These are phyloP conservation scores for Sphaeridia pumilis DNA, from an alignment of 2,888 invertebrate species.

Conservation along the genomic window DNA sequence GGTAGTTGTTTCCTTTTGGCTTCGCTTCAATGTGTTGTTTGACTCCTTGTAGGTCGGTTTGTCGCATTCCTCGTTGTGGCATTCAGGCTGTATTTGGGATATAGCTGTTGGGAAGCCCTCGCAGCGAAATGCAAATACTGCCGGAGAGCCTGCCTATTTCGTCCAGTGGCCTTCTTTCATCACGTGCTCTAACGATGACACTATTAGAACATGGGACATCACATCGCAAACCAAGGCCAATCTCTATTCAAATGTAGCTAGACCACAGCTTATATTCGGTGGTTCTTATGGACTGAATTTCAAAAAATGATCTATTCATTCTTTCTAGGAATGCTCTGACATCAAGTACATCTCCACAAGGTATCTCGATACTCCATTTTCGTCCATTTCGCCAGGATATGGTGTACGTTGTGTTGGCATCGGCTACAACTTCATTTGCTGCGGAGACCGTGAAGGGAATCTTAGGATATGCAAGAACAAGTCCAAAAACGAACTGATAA, in stretches of 20 bases:
- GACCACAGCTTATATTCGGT: no score
- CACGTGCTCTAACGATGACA: constrained; percentile 94
- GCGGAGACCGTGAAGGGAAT: constrained; percentile 73
- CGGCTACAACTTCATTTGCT: constrained; percentile 51
- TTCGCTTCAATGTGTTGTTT: no score
- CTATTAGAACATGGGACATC: constrained; percentile 83
- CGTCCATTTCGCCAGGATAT: constrained; percentile 47
- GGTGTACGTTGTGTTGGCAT: constrained; percentile 84
- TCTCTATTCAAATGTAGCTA: constrained; percentile 71
- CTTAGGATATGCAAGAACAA: constrained; percentile 46
- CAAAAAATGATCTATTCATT: not conserved
- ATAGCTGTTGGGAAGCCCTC: constrained; percentile 56
- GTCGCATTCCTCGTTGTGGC: constrained; percentile 85
- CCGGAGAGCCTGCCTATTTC: constrained; percentile 19
- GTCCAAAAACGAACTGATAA: constrained; percentile 49
- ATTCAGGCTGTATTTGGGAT: constrained; percentile 96
- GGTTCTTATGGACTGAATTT: no score
- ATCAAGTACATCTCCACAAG: constrained; percentile 38
- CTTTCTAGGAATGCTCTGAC: constrained; percentile 33
- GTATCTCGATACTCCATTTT: constrained; percentile 32
- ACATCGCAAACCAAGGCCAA: constrained; percentile 43
- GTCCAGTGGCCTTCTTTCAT: constrained; percentile 55
- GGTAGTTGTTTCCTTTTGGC: no score
- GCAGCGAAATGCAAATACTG: constrained; percentile 19
- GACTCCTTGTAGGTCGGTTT: constrained; percentile 75